These are phyloP conservation scores for Thripadectes ignobilis DNA, from an alignment of 2,797 vertebrate genomes.

Conservation along the genomic window DNA sequence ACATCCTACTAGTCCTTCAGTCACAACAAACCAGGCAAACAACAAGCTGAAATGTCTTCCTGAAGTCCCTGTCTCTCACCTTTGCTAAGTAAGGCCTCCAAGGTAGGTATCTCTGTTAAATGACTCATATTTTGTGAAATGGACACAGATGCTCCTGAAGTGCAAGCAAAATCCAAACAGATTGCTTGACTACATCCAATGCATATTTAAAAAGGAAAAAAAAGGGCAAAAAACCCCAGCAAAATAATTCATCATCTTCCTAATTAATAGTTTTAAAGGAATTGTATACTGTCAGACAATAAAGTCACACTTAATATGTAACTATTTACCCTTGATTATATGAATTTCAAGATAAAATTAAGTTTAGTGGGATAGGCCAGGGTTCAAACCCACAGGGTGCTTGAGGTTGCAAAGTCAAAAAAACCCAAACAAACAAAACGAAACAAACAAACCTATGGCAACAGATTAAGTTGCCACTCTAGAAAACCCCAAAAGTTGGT, in stretches of 20 bases:
- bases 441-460: not conserved
- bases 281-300: not conserved
- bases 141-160: not conserved
- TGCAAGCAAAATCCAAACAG: not conserved
- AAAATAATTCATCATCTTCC: not conserved
- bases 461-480: not conserved
- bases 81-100: not conserved
- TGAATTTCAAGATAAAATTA: not conserved
- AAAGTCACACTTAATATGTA: not conserved
- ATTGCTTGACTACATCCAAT: not conserved
- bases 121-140: not conserved
- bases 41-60: not conserved
- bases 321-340: not conserved
- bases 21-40: not conserved
- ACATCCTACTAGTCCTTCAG: not conserved
- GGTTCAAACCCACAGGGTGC: not conserved
- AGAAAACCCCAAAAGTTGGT: not conserved
- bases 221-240: not conserved
- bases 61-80: not conserved
- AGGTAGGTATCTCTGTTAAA: not conserved
- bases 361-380: not conserved
- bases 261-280: not conserved
- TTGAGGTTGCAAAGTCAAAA: not conserved
- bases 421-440: too few species aligned
- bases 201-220: not conserved